phyloP scores from a whole-genome alignment of 1,140 invertebrate species.

The Philaenus spumarius region DNA sequence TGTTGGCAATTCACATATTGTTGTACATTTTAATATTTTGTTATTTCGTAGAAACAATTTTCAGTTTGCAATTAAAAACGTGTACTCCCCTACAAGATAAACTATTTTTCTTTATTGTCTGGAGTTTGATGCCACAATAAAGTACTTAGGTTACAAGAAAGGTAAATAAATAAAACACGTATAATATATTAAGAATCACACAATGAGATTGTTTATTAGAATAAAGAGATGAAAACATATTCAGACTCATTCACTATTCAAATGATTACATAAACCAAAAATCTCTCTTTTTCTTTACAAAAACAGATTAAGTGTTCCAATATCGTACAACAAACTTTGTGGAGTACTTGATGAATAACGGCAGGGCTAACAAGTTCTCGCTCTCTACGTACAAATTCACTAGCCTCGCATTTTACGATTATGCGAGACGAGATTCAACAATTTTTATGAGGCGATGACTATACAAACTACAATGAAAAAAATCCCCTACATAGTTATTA shows the following conservation, averaged over 20 bases:
- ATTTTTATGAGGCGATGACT: conserved; percentile 13
- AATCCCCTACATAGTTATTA: conserved; percentile 3
- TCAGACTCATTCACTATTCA: conserved; percentile 10
- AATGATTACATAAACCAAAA: background rate
- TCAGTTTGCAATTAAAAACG: no score
- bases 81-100: no score
- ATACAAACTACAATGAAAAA: conserved; percentile 22
- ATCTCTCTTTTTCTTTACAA: conserved; percentile 7
- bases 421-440: conserved; percentile 2
- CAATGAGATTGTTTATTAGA: conserved; percentile 19
- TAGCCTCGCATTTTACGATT: background rate
- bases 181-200: conserved; percentile 4
- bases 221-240: conserved; percentile 18
- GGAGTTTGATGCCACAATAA: no score
- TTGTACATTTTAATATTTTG: no score
- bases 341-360: conserved; percentile 12
- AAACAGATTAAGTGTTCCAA: background rate
- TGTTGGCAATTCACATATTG: no score
- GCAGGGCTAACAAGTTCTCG: conserved; percentile 12
- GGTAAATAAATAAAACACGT: no score
- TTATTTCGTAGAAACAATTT: no score
- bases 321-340: conserved; percentile 12
- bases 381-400: conserved; percentile 6
- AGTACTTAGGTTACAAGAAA: no score
- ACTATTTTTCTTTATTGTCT: no score